Conservation (phyloP, 2,888 invertebrate genomes). For the Stenichneumon culpator region DNA sequence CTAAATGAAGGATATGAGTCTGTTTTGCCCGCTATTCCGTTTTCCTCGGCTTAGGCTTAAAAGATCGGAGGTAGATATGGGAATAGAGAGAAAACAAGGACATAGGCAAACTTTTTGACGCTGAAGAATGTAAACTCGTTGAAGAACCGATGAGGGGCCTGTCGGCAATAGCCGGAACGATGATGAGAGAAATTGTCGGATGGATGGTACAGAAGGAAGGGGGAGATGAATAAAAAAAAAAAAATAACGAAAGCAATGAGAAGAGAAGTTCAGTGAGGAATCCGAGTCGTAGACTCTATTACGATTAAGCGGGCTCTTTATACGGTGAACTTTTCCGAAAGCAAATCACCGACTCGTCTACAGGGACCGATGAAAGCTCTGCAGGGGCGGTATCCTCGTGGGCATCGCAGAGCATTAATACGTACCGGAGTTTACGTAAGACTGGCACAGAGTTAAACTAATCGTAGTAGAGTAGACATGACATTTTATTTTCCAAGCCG, state of each 20-base stretch:
- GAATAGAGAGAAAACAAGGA: background rate
- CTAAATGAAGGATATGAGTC: background rate
- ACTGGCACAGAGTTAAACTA: background rate
- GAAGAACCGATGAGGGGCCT: constrained; percentile 27
- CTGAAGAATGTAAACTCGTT: constrained; percentile 41
- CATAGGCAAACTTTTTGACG: constrained; percentile 41
- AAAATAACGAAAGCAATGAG: constrained; percentile 10
- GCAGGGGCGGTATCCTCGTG: constrained; percentile 17
- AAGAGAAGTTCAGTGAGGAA: constrained; percentile 44
- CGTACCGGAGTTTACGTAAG: background rate
- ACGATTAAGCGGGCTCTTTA: constrained; percentile 67
- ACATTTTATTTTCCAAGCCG: background rate
- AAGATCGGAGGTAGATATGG: background rate
- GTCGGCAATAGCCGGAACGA: constrained; percentile 27
- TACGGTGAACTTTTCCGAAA: constrained; percentile 56
- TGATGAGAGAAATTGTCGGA: constrained; percentile 29
- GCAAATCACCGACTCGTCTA: constrained; percentile 52
- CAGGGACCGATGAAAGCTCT: constrained; percentile 37
- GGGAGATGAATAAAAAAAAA: background rate
- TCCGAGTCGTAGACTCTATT: constrained; percentile 59
- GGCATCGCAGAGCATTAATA: constrained; percentile 8
- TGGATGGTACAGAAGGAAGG: background rate
- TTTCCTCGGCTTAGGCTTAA: background rate
- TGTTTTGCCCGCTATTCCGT: background rate
- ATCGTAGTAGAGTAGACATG: background rate